These are phyloP conservation scores for Caiman crocodilus DNA, from an alignment of 2,797 vertebrate genomes.

Conservation along the genomic window DNA sequence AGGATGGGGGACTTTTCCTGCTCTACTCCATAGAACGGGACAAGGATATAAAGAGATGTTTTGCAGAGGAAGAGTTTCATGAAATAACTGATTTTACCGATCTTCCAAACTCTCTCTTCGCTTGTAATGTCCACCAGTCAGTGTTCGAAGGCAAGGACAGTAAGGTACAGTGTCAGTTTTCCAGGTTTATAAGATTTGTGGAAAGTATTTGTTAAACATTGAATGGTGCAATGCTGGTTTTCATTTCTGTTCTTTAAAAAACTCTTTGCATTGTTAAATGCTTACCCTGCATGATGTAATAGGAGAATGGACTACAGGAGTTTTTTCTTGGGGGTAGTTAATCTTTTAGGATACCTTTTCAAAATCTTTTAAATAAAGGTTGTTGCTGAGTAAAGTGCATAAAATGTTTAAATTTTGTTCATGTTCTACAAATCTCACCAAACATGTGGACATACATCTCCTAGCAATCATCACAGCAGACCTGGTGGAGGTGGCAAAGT, in stretches of 20 bases:
- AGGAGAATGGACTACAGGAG: background rate
- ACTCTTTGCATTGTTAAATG: background rate
- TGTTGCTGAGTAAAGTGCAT: background rate
- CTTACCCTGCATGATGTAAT: background rate
- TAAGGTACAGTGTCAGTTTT: slow-evolving; percentile 80
- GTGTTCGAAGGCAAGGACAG: slow-evolving; percentile 88
- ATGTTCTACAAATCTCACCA: background rate
- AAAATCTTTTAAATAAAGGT: background rate
- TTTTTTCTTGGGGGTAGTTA: background rate
- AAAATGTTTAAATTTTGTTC: background rate
- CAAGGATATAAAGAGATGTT: slow-evolving; percentile 73
- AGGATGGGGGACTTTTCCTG: slow-evolving; percentile 83
- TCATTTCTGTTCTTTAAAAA: background rate
- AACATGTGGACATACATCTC: background rate
- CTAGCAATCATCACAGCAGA: background rate
- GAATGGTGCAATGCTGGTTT: background rate
- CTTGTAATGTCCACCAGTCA: slow-evolving; percentile 89
- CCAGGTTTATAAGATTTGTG: background rate
- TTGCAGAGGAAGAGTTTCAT: slow-evolving; percentile 84
- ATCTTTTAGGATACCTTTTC: no score
- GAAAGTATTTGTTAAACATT: background rate
- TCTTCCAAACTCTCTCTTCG: slow-evolving; percentile 88
- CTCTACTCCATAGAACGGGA: slow-evolving; percentile 82
- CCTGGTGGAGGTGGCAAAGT: background rate
- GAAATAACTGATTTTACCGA: slow-evolving; percentile 90